These are phyloP conservation scores for Probosciger aterrimus DNA, from an alignment of 2,113 vertebrate genomes.

Conservation along the genomic window DNA sequence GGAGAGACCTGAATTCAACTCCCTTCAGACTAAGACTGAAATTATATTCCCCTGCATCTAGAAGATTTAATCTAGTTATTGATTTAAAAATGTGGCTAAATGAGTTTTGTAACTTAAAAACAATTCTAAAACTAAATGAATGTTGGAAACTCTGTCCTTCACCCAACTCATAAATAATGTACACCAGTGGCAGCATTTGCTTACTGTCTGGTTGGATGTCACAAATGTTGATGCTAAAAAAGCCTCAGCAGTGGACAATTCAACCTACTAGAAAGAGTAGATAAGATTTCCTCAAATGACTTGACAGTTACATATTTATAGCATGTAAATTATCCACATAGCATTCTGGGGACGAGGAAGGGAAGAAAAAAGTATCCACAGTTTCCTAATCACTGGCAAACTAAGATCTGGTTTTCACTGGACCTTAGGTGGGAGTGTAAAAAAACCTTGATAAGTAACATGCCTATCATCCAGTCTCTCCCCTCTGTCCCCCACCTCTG, in stretches of 20 bases:
- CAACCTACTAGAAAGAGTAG: not conserved
- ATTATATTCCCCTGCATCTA: not conserved
- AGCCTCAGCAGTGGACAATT: not conserved
- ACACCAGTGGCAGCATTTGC: not conserved
- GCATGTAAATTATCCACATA: not conserved
- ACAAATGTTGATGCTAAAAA: not conserved
- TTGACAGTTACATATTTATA: not conserved
- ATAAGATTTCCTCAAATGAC: not conserved
- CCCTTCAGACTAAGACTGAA: not conserved
- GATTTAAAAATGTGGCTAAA: not conserved
- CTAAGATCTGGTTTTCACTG: not conserved
- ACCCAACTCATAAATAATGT: not conserved
- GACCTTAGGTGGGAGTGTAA: not conserved
- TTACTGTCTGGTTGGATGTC: not conserved
- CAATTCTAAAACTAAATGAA: not conserved
- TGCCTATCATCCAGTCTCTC: not conserved
- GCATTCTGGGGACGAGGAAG: not conserved
- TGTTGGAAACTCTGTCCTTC: not conserved
- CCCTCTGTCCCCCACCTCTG: too few species aligned
- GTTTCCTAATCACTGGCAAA: not conserved
- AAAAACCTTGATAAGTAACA: not conserved
- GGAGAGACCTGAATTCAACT: not conserved
- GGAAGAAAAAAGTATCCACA: rapidly evolving
- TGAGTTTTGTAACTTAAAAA: not conserved
- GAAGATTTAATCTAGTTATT: not conserved